Base-by-base conservation (phyloP, 2,888 invertebrate genomes). In the Girardia tigrina region DNA sequence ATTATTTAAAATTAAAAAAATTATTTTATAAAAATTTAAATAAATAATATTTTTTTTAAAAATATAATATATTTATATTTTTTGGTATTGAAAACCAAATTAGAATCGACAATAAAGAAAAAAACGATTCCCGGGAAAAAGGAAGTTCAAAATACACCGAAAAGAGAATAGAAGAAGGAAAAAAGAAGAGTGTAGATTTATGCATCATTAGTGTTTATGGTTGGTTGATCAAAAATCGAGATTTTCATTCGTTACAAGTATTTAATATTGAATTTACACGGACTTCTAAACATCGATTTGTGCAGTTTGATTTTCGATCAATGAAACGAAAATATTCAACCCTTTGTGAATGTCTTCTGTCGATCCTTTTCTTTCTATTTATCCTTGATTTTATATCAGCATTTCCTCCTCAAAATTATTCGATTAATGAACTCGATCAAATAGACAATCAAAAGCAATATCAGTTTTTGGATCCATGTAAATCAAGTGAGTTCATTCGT, bases 151-250 rank as follows among this genome's bases (percentile, higher is more conserved):
- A n/a, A n/a, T n/a, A n/a, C n/a, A n/a, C n/a, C n/a, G n/a, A n/a
- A n/a, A n/a, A n/a, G n/a, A n/a, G n/a, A n/a, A n/a, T n/a, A n/a
- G n/a, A n/a, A 56, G 23, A 56, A 4, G 56, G 2, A 56, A 56
- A 56, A 56, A 6, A 8, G 36, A 36, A 36, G 36, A 36, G n/a
- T 56, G 4, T n/a, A 56, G 23, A 20, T 56, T 56, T 16, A 56
- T n/a, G 56, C 56, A 56, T 56, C 56, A 56, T 56, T 20, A 56
- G n/a, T 56, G 56, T 56, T 56, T 56, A 56, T 56, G 56, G 56
- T 56, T 56, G 56, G 56, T 23, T 56, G 56, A 23, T n/a, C 56
- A 56, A 36, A 56, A 56, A n/a, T 56, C 56, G 56, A 12, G 56
- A 56, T 20, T 56, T 56, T 56, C 20, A 56, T 56, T 56, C 56